These are phyloP conservation scores for Drosophila murphyi DNA, from an alignment of 1,140 invertebrate species.

Conservation along the genomic window DNA sequence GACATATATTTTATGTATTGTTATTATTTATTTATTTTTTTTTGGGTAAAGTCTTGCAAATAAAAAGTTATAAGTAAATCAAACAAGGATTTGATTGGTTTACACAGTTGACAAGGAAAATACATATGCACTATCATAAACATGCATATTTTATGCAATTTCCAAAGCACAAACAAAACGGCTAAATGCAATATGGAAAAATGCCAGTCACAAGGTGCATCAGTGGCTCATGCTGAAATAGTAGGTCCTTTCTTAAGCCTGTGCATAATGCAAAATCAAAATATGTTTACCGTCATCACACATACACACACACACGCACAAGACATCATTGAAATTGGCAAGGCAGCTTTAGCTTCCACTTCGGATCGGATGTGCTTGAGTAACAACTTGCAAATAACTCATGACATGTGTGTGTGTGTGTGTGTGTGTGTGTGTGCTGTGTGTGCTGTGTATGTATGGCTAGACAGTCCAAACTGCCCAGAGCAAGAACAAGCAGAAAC, in stretches of 20 bases:
- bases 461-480: constrained; percentile 14
- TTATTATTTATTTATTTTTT: not conserved
- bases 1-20: not conserved
- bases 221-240: constrained; percentile 5
- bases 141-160: constrained; percentile 25
- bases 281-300: constrained; percentile 34
- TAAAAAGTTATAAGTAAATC: constrained; percentile 23
- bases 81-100: constrained; percentile 57
- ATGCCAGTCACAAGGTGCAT: constrained; percentile 25
- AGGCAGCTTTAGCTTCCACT: constrained; percentile 22
- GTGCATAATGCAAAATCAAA: constrained; percentile 62
- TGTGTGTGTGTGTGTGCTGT: not conserved
- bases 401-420: constrained; percentile 16
- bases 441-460: constrained; percentile 12
- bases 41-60: no score
- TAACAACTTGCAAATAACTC: constrained; percentile 39
- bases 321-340: constrained; percentile 36
- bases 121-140: constrained; percentile 13
- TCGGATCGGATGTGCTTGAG: constrained; percentile 34
- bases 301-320: constrained; percentile 18
- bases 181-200: constrained; percentile 28
- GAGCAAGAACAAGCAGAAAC: not conserved
- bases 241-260: constrained; percentile 8
- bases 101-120: constrained; percentile 19
- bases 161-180: constrained; percentile 30